Percentiles rank a stretch among this genome's conserved stretches.
Conservation (phyloP, 2,113 vertebrate species). For the human (Homo sapiens) region DNA sequence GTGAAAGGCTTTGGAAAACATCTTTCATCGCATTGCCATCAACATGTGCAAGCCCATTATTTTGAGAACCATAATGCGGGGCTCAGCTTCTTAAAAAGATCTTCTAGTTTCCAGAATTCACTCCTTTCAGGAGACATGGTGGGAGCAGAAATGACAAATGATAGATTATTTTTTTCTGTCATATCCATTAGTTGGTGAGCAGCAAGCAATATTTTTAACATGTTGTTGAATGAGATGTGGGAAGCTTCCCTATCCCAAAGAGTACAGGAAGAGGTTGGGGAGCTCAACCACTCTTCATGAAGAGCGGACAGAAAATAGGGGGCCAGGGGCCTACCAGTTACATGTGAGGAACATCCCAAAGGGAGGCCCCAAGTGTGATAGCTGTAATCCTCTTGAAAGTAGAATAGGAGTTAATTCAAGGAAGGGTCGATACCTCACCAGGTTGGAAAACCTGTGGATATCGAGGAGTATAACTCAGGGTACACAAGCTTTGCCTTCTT, state of each 20-base stretch:
- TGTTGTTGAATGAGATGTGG: neutral
- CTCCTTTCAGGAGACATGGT: neutral
- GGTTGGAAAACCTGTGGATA: neutral
- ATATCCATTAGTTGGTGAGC: neutral
- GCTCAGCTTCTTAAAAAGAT: neutral
- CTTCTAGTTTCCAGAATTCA: neutral
- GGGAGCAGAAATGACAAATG: neutral
- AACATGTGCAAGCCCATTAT: neutral
- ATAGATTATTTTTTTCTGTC: neutral
- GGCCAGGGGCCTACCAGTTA: too few species aligned
- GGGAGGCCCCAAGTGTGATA: accelerated
- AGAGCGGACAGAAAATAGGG: neutral
- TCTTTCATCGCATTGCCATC: neutral
- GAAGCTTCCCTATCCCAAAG: neutral
- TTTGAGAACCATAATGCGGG: neutral
- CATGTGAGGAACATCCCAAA: neutral
- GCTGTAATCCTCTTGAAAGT: neutral
- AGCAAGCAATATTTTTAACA: neutral
- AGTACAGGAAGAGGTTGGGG: neutral
- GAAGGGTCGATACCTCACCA: neutral
- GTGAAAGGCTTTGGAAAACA: neutral
- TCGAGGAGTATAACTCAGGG: neutral
- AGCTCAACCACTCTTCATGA: neutral
- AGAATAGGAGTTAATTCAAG: neutral
- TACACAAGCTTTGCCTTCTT: neutral